Percentiles rank a stretch among this genome's conserved stretches.
These are phyloP conservation scores for Chaenogobius annularis DNA, from an alignment of 2,113 vertebrate genomes.

Conservation along the genomic window DNA sequence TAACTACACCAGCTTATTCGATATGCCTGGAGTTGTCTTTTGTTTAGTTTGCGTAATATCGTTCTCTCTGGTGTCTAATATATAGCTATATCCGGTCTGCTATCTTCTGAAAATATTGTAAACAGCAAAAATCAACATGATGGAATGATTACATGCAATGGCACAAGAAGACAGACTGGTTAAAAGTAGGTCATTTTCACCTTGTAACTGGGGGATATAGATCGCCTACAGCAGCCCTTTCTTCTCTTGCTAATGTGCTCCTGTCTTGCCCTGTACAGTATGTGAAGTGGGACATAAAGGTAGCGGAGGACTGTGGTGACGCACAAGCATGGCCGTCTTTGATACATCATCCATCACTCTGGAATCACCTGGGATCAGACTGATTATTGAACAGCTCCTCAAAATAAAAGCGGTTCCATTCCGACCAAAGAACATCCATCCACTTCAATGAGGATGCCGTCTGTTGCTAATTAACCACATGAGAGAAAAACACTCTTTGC, in stretches of 20 bases:
- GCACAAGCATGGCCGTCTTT: not conserved
- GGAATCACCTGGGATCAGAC: not conserved
- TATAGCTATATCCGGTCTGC: too few relatives aligned
- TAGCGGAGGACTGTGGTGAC: not conserved
- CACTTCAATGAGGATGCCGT: not conserved
- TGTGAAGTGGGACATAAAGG: not conserved
- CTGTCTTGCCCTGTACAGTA: not conserved
- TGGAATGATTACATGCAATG: too few relatives aligned
- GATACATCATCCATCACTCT: conserved; percentile 4
- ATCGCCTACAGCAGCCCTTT: not conserved
- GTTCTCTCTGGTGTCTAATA: too few relatives aligned
- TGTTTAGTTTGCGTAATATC: too few relatives aligned
- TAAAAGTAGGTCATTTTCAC: not conserved
- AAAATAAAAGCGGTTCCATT: not conserved
- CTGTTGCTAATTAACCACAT: not conserved
- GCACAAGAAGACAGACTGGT: not conserved
- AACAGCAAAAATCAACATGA: too few relatives aligned
- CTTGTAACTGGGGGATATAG: not conserved
- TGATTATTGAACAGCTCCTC: not conserved
- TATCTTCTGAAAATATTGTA: too few relatives aligned
- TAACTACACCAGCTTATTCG: not conserved
- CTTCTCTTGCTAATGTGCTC: not conserved
- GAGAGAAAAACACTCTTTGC: not conserved
- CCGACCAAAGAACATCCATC: not conserved
- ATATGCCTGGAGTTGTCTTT: not conserved